Conservation (phyloP, 2,888 invertebrate genomes). For the Aquatica leii region DNA sequence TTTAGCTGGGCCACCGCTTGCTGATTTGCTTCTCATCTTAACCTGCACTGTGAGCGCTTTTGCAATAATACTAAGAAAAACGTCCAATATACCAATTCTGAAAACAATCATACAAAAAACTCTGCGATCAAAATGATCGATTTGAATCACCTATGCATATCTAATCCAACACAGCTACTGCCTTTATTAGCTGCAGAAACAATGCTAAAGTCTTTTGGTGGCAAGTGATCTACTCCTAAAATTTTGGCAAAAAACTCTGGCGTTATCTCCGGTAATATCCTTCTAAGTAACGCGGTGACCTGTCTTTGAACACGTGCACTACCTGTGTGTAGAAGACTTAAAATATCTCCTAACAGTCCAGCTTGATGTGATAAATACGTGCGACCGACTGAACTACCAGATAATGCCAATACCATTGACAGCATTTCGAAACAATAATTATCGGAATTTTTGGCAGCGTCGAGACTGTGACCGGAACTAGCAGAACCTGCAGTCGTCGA, state of each 20-base stretch:
- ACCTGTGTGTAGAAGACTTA: conserved; percentile 90
- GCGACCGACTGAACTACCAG: conserved; percentile 90
- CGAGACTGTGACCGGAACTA: conserved; percentile 58
- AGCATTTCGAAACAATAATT: conserved; percentile 99
- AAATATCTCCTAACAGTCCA: conserved; percentile 82
- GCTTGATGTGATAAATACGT: conserved; percentile 90
- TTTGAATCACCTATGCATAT: conserved; percentile 61
- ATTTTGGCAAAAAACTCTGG: conserved; percentile 84
- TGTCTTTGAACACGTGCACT: conserved; percentile 95
- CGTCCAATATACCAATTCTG: conserved; percentile 84
- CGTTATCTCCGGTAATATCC: conserved; percentile 90
- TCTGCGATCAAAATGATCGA: neutral
- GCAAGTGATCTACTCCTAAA: conserved; percentile 74
- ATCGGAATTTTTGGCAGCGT: conserved; percentile 69
- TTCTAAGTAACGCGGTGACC: conserved; percentile 83
- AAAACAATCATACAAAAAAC: conserved; percentile 4
- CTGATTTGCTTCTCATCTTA: conserved; percentile 67
- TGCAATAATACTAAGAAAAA: conserved; percentile 88
- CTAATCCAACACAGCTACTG: conserved; percentile 61
- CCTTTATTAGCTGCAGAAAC: conserved; percentile 67
- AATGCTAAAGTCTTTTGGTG: conserved; percentile 80
- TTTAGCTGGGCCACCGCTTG: conserved; percentile 59
- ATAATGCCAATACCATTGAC: conserved; percentile 92
- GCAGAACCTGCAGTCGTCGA: conserved; percentile 59
- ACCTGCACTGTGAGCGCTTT: conserved; percentile 90